Conservation (phyloP, 1,140 invertebrate species). For the Drosophila gunungcola region DNA sequence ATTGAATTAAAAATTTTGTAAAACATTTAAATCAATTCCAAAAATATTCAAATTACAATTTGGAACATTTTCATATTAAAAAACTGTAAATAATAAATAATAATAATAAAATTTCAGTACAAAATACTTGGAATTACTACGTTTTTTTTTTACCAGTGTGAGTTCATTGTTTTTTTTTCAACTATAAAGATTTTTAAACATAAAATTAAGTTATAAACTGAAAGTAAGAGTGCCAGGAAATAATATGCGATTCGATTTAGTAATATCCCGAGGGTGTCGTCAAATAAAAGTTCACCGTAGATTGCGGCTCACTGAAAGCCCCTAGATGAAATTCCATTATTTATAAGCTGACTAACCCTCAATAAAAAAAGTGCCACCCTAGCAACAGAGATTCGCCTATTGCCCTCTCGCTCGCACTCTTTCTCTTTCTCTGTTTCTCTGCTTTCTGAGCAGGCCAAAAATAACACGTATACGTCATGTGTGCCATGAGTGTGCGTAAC, state of each 20-base stretch:
- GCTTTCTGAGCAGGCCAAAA: conserved; percentile 27
- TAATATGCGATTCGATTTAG: conserved; percentile 23
- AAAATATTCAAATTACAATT: too few relatives aligned
- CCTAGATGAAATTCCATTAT: conserved; percentile 39
- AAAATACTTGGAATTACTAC: too few relatives aligned
- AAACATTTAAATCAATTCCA: too few relatives aligned
- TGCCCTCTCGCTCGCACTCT: background rate
- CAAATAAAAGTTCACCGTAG: conserved; percentile 27
- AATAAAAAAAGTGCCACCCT: conserved; percentile 20
- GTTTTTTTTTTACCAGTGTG: too few relatives aligned
- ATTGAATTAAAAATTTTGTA: too few relatives aligned
- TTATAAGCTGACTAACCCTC: conserved; percentile 46
- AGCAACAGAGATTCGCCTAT: conserved; percentile 40
- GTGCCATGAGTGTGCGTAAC: conserved; percentile 39
- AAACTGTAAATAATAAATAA: too few relatives aligned
- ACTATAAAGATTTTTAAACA: too few relatives aligned
- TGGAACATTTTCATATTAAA: too few relatives aligned
- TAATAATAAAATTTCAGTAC: too few relatives aligned
- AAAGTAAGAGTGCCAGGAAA: conserved; percentile 11
- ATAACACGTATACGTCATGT: conserved; percentile 52
- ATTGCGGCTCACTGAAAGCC: conserved; percentile 4
- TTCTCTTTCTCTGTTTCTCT: background rate
- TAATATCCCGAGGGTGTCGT: conserved; percentile 13
- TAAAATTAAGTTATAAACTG: too few relatives aligned
- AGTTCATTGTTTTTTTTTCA: too few relatives aligned